These are phyloP conservation scores for Phymastichus coffea DNA, from an alignment of 1,140 invertebrate species.

Conservation along the genomic window DNA sequence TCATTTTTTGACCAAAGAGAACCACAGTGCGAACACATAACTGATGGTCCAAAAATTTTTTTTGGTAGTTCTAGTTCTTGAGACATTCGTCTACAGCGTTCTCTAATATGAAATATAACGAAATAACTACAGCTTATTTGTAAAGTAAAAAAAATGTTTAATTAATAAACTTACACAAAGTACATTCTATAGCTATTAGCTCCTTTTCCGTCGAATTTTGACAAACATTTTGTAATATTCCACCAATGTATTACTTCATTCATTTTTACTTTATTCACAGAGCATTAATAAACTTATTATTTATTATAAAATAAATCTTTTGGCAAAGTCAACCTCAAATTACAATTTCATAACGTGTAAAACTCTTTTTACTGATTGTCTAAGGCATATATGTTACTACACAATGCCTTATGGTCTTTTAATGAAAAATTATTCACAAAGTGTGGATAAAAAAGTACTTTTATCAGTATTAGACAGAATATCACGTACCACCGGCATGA, in stretches of 20 bases:
- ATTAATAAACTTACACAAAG: conserved; percentile 39
- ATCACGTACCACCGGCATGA: too few relatives aligned
- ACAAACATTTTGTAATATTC: conserved; percentile 40
- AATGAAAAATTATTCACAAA: too few relatives aligned
- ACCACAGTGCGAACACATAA: conserved; percentile 48
- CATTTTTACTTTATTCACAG: too few relatives aligned
- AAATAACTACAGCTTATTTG: background rate
- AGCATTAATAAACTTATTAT: too few relatives aligned
- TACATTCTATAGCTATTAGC: conserved; percentile 30
- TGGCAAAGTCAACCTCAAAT: too few relatives aligned
- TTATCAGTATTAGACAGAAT: too few relatives aligned
- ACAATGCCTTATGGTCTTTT: too few relatives aligned
- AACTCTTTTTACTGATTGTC: too few relatives aligned
- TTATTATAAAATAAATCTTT: too few relatives aligned
- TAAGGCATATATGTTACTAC: too few relatives aligned
- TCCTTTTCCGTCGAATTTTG: conserved; percentile 25
- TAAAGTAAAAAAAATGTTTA: conserved; percentile 2
- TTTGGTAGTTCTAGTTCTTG: conserved; percentile 34
- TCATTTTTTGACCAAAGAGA: conserved; percentile 41
- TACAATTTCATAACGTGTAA: too few relatives aligned
- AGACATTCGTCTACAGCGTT: conserved; percentile 32
- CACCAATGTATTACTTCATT: conserved; percentile 39
- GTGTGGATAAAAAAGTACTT: too few relatives aligned
- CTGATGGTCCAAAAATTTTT: conserved; percentile 38
- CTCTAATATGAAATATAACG: conserved; percentile 28